Conservation (phyloP, 2,797 vertebrate genomes). For the Holocentrus rufus region DNA sequence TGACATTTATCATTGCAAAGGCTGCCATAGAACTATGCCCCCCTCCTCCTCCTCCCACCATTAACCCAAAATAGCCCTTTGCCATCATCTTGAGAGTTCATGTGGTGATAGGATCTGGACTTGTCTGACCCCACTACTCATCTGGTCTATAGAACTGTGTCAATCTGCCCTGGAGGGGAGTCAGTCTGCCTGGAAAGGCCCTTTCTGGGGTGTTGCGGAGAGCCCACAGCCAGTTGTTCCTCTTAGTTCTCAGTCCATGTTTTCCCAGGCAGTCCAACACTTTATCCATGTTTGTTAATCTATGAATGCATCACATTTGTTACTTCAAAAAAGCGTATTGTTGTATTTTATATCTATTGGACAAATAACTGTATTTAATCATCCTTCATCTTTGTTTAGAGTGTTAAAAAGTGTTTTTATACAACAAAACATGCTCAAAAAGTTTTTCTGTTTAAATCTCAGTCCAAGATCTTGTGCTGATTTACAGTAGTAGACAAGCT, state of each 20-base stretch:
- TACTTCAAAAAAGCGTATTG: conserved; percentile 47
- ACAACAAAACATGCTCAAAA: conserved; percentile 19
- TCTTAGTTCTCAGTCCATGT: conserved; percentile 43
- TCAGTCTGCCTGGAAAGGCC: conserved; percentile 25
- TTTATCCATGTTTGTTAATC: conserved; percentile 41
- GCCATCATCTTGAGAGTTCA: conserved; percentile 43
- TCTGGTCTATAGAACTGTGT: conserved; percentile 56
- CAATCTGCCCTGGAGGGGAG: conserved; percentile 47
- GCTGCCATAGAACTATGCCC: conserved; percentile 55
- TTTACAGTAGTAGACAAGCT: conserved; percentile 66
- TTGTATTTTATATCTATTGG: conserved; percentile 2
- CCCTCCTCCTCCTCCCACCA: not conserved
- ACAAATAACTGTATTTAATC: conserved; percentile 49
- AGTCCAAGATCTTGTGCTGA: conserved; percentile 51
- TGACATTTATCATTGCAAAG: conserved; percentile 44
- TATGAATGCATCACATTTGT: conserved; percentile 22
- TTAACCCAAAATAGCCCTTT: conserved; percentile 53
- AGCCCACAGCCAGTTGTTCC: conserved; percentile 19
- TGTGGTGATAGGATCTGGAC: conserved; percentile 53
- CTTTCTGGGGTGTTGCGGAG: conserved; percentile 20
- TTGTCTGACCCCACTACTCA: conserved; percentile 59
- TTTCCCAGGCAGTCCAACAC: conserved; percentile 46
- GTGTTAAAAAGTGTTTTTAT: not conserved
- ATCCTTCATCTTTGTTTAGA: conserved; percentile 10
- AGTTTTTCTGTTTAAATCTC: conserved; percentile 36